Percentiles rank a stretch among this genome's conserved stretches.
Conservation (phyloP, 2,113 vertebrate genomes). For the Phocoena sinus region DNA sequence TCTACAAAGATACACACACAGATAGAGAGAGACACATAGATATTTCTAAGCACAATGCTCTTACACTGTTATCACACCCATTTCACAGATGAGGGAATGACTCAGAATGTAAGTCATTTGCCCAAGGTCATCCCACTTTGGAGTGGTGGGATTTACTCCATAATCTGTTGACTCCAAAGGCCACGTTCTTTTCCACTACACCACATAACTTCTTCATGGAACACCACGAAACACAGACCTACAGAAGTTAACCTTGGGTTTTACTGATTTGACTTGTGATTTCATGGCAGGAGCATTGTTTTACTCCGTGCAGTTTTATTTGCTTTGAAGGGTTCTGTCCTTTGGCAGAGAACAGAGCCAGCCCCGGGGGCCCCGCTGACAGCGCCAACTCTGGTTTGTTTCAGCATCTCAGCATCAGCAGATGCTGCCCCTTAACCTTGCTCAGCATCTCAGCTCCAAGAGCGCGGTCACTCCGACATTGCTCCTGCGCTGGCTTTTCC, state of each 20-base stretch:
- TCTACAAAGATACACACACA: background rate
- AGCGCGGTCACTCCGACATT: background rate
- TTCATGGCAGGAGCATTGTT: background rate
- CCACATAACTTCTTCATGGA: background rate
- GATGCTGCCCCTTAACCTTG: background rate
- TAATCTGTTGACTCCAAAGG: background rate
- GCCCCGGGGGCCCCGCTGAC: background rate
- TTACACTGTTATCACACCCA: background rate
- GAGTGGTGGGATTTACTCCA: background rate
- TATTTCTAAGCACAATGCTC: background rate
- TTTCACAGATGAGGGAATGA: background rate
- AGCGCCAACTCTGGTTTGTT: background rate
- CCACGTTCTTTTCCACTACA: background rate
- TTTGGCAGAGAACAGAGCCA: background rate
- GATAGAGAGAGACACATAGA: background rate
- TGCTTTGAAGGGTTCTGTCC: background rate
- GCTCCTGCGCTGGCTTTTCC: background rate
- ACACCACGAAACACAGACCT: background rate
- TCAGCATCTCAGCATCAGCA: background rate
- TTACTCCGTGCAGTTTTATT: background rate
- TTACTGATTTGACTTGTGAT: background rate
- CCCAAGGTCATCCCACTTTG: background rate
- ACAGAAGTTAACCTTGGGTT: background rate
- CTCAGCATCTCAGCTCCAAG: background rate
- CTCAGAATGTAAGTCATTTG: background rate